These are phyloP conservation scores for Loriculus beryllinus DNA, from an alignment of 2,797 vertebrate genomes.

Conservation along the genomic window DNA sequence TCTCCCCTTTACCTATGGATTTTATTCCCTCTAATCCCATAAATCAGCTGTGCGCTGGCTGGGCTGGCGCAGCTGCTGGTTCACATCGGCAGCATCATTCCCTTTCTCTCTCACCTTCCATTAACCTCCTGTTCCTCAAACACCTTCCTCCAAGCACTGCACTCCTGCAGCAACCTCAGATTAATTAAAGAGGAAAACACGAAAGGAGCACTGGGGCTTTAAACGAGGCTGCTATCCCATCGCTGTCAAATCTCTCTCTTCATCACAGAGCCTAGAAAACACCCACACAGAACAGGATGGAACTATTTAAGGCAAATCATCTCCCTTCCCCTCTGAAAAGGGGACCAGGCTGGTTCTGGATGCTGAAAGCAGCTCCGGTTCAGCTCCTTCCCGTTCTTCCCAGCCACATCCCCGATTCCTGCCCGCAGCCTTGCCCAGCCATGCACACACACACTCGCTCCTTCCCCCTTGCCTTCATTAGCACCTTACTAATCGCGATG, in stretches of 20 bases:
- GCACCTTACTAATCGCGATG: background rate
- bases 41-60: background rate
- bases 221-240: slow-evolving; percentile 37
- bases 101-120: slow-evolving; percentile 45
- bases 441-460: background rate
- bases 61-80: background rate
- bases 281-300: slow-evolving; percentile 45
- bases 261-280: slow-evolving; percentile 55
- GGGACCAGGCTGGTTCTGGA: background rate
- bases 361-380: background rate
- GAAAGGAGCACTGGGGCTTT: background rate
- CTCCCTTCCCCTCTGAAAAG: slow-evolving; percentile 32
- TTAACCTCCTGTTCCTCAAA: slow-evolving; percentile 48
- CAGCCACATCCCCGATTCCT: background rate
- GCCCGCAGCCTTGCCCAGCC: background rate
- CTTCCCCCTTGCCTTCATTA: background rate
- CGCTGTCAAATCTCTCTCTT: slow-evolving; percentile 20
- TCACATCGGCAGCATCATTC: background rate
- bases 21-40: background rate
- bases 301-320: slow-evolving; percentile 51
- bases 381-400: background rate
- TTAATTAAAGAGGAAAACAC: slow-evolving; percentile 45
- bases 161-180: slow-evolving; percentile 12
- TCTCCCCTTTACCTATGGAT: background rate
- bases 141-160: slow-evolving; percentile 20